A percentile compares a stretch with the other conserved stretches of the same genome.
These are phyloP conservation scores for Siniperca knerii DNA, from an alignment of 2,113 vertebrate genomes.

Conservation along the genomic window DNA sequence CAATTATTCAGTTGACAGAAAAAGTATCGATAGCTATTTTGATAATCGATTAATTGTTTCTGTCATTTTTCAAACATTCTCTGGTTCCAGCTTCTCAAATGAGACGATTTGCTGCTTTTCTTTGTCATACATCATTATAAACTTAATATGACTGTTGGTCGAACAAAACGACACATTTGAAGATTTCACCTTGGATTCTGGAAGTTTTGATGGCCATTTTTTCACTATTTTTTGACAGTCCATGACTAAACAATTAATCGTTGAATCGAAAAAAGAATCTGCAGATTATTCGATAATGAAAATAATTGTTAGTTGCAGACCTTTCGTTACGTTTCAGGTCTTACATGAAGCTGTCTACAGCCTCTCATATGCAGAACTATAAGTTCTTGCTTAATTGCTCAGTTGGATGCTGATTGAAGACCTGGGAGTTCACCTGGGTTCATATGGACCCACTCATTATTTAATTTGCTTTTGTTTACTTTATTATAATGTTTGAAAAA, in stretches of 20 bases:
- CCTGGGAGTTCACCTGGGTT: constrained; percentile 27
- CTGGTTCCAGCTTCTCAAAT: background rate
- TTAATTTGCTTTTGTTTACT: background rate
- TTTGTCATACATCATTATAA: background rate
- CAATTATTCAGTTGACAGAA: background rate
- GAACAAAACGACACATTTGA: background rate
- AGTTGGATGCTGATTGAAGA: constrained; percentile 45
- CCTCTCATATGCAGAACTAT: constrained; percentile 45
- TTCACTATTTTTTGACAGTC: background rate
- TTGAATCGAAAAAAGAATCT: background rate
- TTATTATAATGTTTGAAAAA: background rate
- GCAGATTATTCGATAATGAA: background rate
- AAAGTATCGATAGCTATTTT: background rate
- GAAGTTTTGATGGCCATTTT: background rate
- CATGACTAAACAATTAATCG: background rate
- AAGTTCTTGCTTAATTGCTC: constrained; percentile 15
- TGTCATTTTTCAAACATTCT: background rate
- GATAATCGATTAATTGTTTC: background rate
- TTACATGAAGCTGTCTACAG: constrained; percentile 48
- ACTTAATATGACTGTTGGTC: background rate
- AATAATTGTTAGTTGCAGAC: background rate
- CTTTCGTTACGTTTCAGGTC: background rate
- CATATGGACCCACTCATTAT: background rate
- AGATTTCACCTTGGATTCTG: background rate
- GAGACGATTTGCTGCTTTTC: background rate